Conservation (phyloP, 2,797 vertebrate species). For the Schizopygopsis malacanthus region DNA sequence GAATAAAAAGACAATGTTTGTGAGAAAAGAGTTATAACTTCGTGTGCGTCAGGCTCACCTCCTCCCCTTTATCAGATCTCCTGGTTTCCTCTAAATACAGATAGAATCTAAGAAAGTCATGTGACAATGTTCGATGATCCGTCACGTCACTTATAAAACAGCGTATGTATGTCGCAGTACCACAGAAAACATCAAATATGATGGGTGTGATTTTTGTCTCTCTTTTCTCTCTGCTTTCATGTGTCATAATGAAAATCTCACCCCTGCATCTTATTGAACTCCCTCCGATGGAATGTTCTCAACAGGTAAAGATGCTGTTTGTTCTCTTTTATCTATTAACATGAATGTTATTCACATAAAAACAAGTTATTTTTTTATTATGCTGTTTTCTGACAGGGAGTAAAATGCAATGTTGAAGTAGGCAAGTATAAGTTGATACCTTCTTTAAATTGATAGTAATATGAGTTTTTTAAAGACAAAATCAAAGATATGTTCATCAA, state of each 20-base stretch:
- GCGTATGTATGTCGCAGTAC: neutral
- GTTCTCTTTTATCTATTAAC: neutral
- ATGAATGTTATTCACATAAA: neutral
- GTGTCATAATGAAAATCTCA: constrained; percentile 27
- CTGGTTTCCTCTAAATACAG: constrained; percentile 48
- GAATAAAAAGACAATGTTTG: neutral
- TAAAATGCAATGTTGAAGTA: constrained; percentile 60
- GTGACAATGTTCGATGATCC: neutral
- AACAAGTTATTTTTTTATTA: neutral
- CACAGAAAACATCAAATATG: neutral
- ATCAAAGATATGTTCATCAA: neutral
- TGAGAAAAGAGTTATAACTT: neutral
- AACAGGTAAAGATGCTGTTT: constrained; percentile 62
- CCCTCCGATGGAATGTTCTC: constrained; percentile 63
- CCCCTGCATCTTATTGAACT: constrained; percentile 63
- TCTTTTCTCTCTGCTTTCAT: constrained; percentile 22
- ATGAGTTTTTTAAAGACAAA: neutral
- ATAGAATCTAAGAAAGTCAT: neutral
- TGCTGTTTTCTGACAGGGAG: constrained; percentile 58
- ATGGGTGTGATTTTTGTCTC: constrained; percentile 10
- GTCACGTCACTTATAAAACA: neutral
- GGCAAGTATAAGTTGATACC: constrained; percentile 48
- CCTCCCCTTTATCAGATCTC: constrained; percentile 43
- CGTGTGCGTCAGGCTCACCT: neutral
- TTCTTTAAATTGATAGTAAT: neutral